These are phyloP conservation scores for Zygaena filipendulae DNA, from an alignment of 2,888 invertebrate species.

Conservation along the genomic window DNA sequence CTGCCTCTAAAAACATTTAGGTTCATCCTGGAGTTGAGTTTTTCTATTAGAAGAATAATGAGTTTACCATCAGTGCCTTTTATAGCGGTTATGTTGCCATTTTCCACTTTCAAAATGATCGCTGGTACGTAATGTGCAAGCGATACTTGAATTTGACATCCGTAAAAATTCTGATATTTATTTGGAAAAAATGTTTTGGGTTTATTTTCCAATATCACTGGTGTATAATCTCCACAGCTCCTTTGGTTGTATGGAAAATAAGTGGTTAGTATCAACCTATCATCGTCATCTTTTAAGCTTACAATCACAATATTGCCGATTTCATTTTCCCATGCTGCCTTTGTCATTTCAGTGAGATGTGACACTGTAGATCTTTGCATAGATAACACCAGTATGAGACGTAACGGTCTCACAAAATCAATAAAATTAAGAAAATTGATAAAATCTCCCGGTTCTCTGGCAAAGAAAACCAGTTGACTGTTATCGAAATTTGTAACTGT, in stretches of 20 bases:
- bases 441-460: constrained; percentile 23
- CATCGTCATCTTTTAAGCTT: constrained; percentile 14
- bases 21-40: too few relatives aligned
- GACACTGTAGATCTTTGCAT: constrained; percentile 11
- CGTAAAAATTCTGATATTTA: constrained; percentile 33
- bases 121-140: constrained; percentile 24
- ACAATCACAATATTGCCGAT: constrained; percentile 31
- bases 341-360: constrained; percentile 19
- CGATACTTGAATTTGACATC: constrained; percentile 29
- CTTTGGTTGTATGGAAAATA: constrained; percentile 30
- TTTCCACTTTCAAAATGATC: constrained; percentile 16
- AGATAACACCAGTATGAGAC: constrained; percentile 27
- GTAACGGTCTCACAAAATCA: constrained; percentile 23
- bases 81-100: constrained; percentile 21
- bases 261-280: constrained; percentile 23
- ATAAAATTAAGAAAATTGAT: constrained; percentile 21
- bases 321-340: constrained; percentile 30
- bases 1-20: too few relatives aligned
- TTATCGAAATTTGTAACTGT: too few relatives aligned
- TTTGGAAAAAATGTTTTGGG: constrained; percentile 23
- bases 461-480: constrained; percentile 32
- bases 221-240: constrained; percentile 26
- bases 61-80: constrained; percentile 29
- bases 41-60: constrained; percentile 21
- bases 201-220: constrained; percentile 20